These are phyloP conservation scores for Drosophila hawaiiensis DNA, from an alignment of 2,888 invertebrate species.

Conservation along the genomic window DNA sequence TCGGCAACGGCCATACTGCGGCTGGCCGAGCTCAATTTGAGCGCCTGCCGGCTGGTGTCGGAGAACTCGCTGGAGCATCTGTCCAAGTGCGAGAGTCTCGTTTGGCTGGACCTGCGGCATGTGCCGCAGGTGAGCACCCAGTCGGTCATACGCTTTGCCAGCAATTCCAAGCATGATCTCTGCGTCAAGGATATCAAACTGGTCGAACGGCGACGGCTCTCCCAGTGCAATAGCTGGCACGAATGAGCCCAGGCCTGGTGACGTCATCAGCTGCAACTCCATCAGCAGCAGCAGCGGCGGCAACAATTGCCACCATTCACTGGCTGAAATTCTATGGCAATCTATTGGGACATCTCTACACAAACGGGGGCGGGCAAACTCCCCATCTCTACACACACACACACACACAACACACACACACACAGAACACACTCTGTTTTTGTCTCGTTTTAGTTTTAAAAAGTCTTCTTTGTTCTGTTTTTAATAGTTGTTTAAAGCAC, in stretches of 20 bases:
- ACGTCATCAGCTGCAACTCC: conserved; percentile 12
- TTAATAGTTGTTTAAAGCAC: conserved; percentile 25
- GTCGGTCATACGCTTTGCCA: conserved; percentile 93
- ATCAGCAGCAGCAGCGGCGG: not conserved
- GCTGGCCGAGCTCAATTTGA: conserved; percentile 91
- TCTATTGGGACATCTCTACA: not conserved
- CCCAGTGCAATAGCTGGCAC: conserved; percentile 45
- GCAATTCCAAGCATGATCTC: conserved; percentile 91
- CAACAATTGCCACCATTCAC: not conserved
- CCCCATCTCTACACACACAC: too few species aligned
- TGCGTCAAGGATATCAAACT: conserved; percentile 92
- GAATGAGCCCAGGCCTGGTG: conserved; percentile 57
- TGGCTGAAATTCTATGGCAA: not conserved
- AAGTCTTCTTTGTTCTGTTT: conserved; percentile 12
- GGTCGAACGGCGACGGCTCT: conserved; percentile 86
- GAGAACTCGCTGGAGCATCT: conserved; percentile 93
- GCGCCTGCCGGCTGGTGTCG: conserved; percentile 93
- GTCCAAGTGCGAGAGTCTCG: conserved; percentile 90
- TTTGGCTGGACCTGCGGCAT: conserved; percentile 91
- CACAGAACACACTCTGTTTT: conserved; percentile 13
- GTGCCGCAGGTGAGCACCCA: conserved; percentile 92
- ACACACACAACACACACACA: not conserved
- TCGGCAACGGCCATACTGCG: conserved; percentile 89
- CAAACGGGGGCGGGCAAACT: not conserved
- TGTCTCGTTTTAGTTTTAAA: conserved; percentile 31